Conservation (phyloP, 2,797 vertebrate genomes). For the Helostoma temminkii region DNA sequence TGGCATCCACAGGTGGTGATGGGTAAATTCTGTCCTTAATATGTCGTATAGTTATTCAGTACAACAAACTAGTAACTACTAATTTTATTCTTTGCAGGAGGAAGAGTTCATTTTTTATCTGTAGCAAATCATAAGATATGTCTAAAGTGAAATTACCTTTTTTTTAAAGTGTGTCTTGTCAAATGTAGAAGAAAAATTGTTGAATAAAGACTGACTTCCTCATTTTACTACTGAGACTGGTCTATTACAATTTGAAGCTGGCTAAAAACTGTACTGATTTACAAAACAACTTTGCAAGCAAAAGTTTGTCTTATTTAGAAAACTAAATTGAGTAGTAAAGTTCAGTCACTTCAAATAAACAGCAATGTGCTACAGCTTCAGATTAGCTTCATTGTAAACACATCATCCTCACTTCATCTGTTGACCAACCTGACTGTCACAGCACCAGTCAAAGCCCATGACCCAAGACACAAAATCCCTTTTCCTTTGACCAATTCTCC, state of each 20-base stretch:
- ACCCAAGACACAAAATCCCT: neutral
- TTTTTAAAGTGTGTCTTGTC: slow-evolving; percentile 33
- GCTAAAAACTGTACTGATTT: neutral
- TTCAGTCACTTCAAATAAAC: slow-evolving; percentile 18
- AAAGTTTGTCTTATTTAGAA: slow-evolving; percentile 8
- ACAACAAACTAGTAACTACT: slow-evolving; percentile 40
- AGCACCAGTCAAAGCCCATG: slow-evolving; percentile 40
- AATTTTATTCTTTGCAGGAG: slow-evolving; percentile 81
- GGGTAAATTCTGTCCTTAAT: neutral
- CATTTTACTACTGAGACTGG: slow-evolving; percentile 37
- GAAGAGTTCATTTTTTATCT: slow-evolving; percentile 83
- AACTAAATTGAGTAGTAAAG: slow-evolving; percentile 5
- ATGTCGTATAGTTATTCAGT: slow-evolving; percentile 6
- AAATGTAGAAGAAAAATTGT: slow-evolving; percentile 57
- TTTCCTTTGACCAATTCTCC: slow-evolving; percentile 27
- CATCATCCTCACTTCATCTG: slow-evolving; percentile 16
- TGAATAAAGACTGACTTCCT: slow-evolving; percentile 72
- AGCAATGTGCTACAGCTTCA: neutral
- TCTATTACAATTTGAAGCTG: slow-evolving; percentile 40
- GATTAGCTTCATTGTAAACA: slow-evolving; percentile 13
- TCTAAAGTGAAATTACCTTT: slow-evolving; percentile 1
- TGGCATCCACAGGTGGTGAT: slow-evolving; percentile 48
- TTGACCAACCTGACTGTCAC: slow-evolving; percentile 21
- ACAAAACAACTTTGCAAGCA: slow-evolving; percentile 4
- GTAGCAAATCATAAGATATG: slow-evolving; percentile 71